Percentiles rank a stretch among this genome's conserved stretches.
Evolutionary conservation across 2,797 vertebrate genomes (phyloP).

Genomic region (Pipistrellus pygmaeus): DNA sequence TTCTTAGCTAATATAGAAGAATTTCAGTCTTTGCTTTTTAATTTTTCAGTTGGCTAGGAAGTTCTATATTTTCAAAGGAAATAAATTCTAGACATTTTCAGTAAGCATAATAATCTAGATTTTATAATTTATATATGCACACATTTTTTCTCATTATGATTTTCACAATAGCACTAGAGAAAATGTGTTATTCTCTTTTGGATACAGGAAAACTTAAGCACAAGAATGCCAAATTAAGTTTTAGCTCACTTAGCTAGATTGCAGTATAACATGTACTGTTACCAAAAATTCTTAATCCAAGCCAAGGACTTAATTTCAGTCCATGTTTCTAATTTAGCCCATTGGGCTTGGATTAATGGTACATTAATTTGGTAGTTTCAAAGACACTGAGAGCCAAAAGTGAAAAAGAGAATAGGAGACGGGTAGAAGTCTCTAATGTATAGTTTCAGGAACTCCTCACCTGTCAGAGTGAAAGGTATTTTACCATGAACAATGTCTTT

Average conservation of each 20-base stretch:
- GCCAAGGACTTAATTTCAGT: neutral
- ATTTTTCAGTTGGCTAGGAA: neutral
- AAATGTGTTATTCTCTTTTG: neutral
- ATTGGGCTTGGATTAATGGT: too few species aligned
- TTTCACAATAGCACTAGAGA: neutral
- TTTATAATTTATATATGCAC: neutral
- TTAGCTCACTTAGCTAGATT: neutral
- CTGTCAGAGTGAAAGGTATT: constrained; percentile 55
- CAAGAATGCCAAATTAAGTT: neutral
- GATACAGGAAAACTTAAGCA: neutral
- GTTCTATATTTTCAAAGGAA: neutral
- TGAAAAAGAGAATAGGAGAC: neutral
- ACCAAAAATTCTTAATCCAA: neutral
- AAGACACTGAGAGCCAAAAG: constrained; percentile 35
- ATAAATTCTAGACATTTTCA: neutral
- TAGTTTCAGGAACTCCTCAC: constrained; percentile 7
- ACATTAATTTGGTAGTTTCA: constrained; percentile 50
- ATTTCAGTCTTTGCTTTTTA: neutral
- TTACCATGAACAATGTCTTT: constrained; percentile 54
- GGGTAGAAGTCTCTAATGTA: constrained; percentile 12
- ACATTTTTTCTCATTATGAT: neutral
- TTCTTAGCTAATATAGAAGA: neutral
- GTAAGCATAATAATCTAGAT: neutral
- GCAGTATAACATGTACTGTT: neutral
- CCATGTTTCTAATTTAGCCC: too few species aligned